Evolutionary conservation across 2,113 vertebrate genomes (phyloP), one percentile per base, ranked within the genome.

Genomic region (Eudorcas thomsonii): DNA sequence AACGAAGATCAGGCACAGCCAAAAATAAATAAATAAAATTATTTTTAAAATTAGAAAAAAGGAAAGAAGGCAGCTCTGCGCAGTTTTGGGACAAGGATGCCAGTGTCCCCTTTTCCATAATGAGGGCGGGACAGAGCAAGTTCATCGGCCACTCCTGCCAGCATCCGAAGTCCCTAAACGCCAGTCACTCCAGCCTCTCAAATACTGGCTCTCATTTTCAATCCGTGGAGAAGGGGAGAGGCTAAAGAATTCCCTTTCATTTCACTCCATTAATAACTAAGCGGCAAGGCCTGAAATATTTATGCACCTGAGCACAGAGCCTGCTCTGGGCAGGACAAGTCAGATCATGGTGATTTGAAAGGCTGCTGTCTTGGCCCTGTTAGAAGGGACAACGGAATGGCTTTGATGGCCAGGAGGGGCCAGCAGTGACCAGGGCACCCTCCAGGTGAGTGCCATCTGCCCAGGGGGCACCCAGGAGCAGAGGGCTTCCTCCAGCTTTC

Each of bases 161-260:
- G 43, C 64, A 57, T 60, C 77, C 84, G 4, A 23, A 14, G 12
- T 48, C 62, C 60, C 87, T 80, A n/a, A 48, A 84, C 3, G 15
- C 52, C 78, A 77, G 26, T 71, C 95, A 45, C 60, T 82, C 71
- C 52, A 62, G 77, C 67, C 74, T 87, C 62, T 39, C 28, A 39
- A 52, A 87, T 21, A 23, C 39, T 5, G 59, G 57, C 36, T 92
- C 64, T 94, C 17, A 8, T 88, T 95, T 97, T 92, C 92, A 55
- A 45, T 85, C 74, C n/a, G 17, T 43, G 45, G 86, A 59, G 83
- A 89, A 92, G 36, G 77, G 43, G 52, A 94, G 54, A 92, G 55
- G 84, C 77, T 97, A 50, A 94, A 93, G 77, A 95, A 98, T 97
- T 98, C 94, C 80, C 84, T 97, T 98, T 97, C 84, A 97, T 97